Conservation (phyloP, 2,113 vertebrate species). For the Apeltes quadracus region DNA sequence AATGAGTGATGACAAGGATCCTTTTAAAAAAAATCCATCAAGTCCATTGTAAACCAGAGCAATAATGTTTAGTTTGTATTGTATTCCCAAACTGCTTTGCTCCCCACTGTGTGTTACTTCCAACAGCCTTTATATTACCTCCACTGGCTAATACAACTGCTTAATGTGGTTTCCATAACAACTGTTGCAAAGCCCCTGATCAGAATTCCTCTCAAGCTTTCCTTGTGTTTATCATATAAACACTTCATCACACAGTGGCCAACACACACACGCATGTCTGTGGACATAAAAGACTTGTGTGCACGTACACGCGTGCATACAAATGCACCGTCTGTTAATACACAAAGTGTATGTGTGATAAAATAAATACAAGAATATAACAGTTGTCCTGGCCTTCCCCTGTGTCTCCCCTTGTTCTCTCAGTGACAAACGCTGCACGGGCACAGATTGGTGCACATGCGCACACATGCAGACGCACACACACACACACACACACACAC, state of each 20-base stretch:
- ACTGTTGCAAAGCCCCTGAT: conserved; percentile 81
- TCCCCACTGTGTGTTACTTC: conserved; percentile 68
- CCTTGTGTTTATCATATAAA: conserved; percentile 78
- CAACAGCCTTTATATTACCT: conserved; percentile 73
- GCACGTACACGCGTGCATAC: conserved; percentile 66
- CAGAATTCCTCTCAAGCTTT: conserved; percentile 75
- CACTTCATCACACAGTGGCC: conserved; percentile 70
- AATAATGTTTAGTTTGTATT: conserved; percentile 72
- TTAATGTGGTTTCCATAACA: conserved; percentile 82
- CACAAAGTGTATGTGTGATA: conserved; percentile 33
- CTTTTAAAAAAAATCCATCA: conserved; percentile 65
- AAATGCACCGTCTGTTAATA: conserved; percentile 57
- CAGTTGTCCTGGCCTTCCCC: conserved; percentile 36
- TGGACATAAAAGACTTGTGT: conserved; percentile 59
- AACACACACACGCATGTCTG: conserved; percentile 55
- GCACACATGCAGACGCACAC: conserved; percentile 5
- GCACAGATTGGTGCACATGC: conserved; percentile 8
- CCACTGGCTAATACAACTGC: conserved; percentile 73
- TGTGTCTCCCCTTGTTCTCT: conserved; percentile 38
- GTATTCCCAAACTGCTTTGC: conserved; percentile 62
- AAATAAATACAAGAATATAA: conserved; percentile 44
- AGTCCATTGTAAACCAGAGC: conserved; percentile 60
- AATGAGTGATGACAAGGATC: conserved; percentile 51
- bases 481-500: background rate
- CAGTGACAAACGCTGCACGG: conserved; percentile 14